Conservation (phyloP, 2,888 invertebrate genomes). For the Alcis repandata region DNA sequence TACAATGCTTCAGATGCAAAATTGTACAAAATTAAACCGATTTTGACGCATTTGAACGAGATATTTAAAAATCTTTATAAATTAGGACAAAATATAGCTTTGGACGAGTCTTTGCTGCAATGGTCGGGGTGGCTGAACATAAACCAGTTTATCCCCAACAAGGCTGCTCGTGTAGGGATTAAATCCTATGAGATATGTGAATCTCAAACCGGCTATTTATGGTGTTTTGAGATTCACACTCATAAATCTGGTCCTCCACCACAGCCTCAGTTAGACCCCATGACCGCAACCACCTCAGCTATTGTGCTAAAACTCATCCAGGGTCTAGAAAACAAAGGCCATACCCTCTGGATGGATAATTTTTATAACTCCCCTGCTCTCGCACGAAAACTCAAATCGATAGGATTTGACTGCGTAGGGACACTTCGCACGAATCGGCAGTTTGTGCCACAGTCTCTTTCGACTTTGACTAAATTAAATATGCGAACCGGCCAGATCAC, state of each 20-base stretch:
- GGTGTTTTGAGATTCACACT: constrained; percentile 5
- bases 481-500: constrained; percentile 20
- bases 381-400: neutral
- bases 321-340: too few relatives aligned
- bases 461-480: neutral
- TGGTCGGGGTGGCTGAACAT: neutral
- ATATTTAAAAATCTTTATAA: neutral
- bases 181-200: neutral
- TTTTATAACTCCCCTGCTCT: neutral
- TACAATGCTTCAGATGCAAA: neutral
- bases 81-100: neutral
- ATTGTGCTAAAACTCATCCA: neutral
- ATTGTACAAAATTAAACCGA: neutral
- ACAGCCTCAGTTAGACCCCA: neutral
- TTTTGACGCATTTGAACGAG: neutral
- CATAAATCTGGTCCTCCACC: too few relatives aligned
- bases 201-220: neutral
- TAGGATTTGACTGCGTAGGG: neutral
- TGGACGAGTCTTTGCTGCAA: constrained; percentile 1
- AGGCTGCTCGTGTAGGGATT: neutral
- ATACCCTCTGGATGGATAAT: neutral
- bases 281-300: neutral
- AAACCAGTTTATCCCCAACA: constrained; percentile 2
- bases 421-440: neutral
- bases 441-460: neutral